Evolutionary conservation across 35 echinoderm and acorn worm species (phyloP), one percentile per base, ranked within the genome.

Genomic region (Ptychodera flava): DNA sequence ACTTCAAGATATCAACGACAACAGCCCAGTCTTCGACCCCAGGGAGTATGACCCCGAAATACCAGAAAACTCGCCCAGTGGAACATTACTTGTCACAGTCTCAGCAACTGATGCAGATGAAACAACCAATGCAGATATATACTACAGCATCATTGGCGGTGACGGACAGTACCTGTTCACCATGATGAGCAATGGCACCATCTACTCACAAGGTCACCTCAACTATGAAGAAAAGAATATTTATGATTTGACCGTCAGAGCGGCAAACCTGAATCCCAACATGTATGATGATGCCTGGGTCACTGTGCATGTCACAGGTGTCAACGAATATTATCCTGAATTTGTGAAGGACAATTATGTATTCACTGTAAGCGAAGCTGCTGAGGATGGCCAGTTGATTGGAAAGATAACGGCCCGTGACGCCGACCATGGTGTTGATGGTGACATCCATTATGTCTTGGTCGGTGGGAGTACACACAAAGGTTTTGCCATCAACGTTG

Each of bases 31-130:
- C 82, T 99, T 99, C 75, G 36, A 94, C 52, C 88, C 92, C 33
- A 31, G 32, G 32, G 85, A 90, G 33, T 99, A 99, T 86, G 78
- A 35, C 28, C 79, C 88, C 14, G 45, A 89, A 35, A 90, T 99
- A 33, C 79, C 88, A 27, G 96, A 99, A 82, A 99, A 99, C 30
- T 92, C 96, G 31, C 93, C 92, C 16, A 99, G 96, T 79, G 96
- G 87, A 15, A 91, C 93, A 22, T 85, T 86, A 14, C 92, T 99
- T 35, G 83, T 89, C 28, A 83, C 80, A 29, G 92, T 99, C 0
- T 90, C 88, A 28, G 96, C 96, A 16, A 91, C 90, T 27, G 96
- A 99, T 84, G 85, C 84, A 75, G 96, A 99, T 79, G 88, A 85
- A 36, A 82, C 85, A 38, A 15, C 31, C 0, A 92, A 92, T 89